Evolutionary conservation across 1,140 invertebrate genomes (phyloP).

Genomic region (Drosophila eugracilis): DNA sequence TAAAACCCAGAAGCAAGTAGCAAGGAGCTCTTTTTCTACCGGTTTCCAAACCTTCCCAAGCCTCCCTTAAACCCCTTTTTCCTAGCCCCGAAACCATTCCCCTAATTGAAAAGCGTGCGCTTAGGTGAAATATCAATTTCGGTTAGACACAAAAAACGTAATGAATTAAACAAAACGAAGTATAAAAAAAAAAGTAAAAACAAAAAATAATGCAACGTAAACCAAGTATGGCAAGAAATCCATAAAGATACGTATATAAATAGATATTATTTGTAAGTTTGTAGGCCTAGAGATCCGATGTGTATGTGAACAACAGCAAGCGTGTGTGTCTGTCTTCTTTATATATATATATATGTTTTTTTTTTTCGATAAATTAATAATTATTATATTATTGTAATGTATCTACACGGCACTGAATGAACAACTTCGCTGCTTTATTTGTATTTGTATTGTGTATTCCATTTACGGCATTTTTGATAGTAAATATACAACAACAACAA

Average conservation of each 20-base stretch:
- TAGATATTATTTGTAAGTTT: slow-evolving; percentile 72
- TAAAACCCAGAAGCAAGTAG: background rate
- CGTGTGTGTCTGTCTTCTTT: slow-evolving; percentile 43
- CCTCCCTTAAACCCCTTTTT: background rate
- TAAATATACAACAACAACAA: slow-evolving; percentile 40
- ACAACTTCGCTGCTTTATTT: slow-evolving; percentile 28
- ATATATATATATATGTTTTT: slow-evolving; percentile 56
- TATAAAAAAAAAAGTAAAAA: background rate
- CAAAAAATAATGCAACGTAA: slow-evolving; percentile 2
- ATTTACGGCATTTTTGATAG: slow-evolving; percentile 50
- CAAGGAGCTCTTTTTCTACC: slow-evolving; percentile 1
- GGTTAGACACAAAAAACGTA: slow-evolving; percentile 29
- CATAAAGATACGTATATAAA: slow-evolving; percentile 56
- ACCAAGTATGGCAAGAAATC: slow-evolving; percentile 28
- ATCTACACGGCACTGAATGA: slow-evolving; percentile 48
- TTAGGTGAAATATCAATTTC: slow-evolving; percentile 57
- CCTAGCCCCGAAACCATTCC: slow-evolving; percentile 1
- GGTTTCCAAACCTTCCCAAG: background rate
- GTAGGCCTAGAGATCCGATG: slow-evolving; percentile 51
- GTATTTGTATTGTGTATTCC: slow-evolving; percentile 58
- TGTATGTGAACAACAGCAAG: slow-evolving; percentile 34
- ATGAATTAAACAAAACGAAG: too few species aligned
- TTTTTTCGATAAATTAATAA: slow-evolving; percentile 55
- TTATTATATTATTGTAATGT: slow-evolving; percentile 59
- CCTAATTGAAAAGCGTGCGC: slow-evolving; percentile 40